phyloP scores from a whole-genome alignment of 2,797 vertebrate species.

The Epinephelus malabaricus region DNA sequence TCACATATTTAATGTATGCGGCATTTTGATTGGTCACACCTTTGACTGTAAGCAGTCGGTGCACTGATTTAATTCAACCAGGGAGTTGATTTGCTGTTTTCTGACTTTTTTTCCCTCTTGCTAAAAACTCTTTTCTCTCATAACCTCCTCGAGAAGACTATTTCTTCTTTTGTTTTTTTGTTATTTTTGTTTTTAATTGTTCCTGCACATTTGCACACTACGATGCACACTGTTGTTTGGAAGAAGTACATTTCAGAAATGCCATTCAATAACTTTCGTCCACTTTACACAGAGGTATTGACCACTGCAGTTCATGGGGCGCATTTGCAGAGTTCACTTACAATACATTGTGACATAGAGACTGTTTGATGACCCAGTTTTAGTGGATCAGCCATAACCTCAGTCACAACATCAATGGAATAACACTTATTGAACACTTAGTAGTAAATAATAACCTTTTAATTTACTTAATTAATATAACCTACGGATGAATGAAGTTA shows the following conservation, averaged over 20 bases:
- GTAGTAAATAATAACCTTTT: not conserved
- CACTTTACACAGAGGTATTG: not conserved
- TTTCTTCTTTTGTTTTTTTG: not conserved
- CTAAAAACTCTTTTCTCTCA: conserved; percentile 11
- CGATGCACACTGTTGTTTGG: not conserved
- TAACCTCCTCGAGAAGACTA: not conserved
- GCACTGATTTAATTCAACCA: conserved; percentile 3
- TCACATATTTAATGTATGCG: conserved; percentile 3
- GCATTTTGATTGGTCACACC: conserved; percentile 6
- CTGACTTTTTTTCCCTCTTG: not conserved
- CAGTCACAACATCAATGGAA: not conserved
- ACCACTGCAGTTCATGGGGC: not conserved
- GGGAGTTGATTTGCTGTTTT: conserved; percentile 3
- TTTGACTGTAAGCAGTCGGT: conserved; percentile 46
- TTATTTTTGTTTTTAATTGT: not conserved
- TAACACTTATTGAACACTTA: not conserved
- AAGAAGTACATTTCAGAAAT: conserved; percentile 16
- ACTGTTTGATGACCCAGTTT: not conserved
- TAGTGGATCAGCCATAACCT: not conserved
- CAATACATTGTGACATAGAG: not conserved
- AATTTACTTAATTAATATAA: not conserved
- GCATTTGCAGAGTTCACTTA: not conserved
- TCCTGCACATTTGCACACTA: conserved; percentile 27
- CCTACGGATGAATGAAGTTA: not conserved
- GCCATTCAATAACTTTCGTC: not conserved